Base-by-base conservation (phyloP, 1,140 invertebrate genomes). In the Apis laboriosa region DNA sequence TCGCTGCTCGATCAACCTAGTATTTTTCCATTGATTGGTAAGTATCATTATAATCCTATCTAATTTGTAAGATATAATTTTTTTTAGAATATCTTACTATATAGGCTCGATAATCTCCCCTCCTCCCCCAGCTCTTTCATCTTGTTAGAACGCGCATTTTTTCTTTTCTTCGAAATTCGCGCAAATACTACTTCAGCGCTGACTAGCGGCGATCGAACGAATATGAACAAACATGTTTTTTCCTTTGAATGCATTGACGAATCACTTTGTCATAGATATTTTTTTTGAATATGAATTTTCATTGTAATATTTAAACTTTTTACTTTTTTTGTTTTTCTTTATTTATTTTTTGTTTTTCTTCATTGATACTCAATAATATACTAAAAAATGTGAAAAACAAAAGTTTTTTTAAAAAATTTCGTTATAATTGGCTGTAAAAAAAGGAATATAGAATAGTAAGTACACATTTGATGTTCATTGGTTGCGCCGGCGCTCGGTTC, bases 21-120 rank as follows among this genome's bases (percentile, higher is more conserved):
- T 95, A 96, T 96, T 94, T 97, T 96, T 95, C 96, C 96, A 93
- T 95, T 96, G 88, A 96, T 97, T 94, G 96, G 96, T 97, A 93
- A 96, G 96, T 96, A 89, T 56, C 63, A 13, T 13, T n/a, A 61
- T 60, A 51, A 51, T 56, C 17, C 17, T 13, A 8, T 61, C 11
- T 28, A 34, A 43, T 77, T 77, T 19, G 13, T 67, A 43, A 61
- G 56, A 58, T 21, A 24, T 15, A 28, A 34, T 55, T 19, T n/a
- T 34, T 63, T 51, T 67, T 61, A 68, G 77, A 56, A 61, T 71
- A 13, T 24, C 58, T 9, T 43, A 4, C 24, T 58, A 53, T 71
- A n/a, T 55, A 61, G 60, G 56, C 78, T 70, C 60, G n/a, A 76
- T 21, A 55, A 58, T 63, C 19, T 72, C 68, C 73, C 70, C 67